Base-by-base conservation (phyloP, 1,140 invertebrate genomes). In the Sesamia nonagrioides region DNA sequence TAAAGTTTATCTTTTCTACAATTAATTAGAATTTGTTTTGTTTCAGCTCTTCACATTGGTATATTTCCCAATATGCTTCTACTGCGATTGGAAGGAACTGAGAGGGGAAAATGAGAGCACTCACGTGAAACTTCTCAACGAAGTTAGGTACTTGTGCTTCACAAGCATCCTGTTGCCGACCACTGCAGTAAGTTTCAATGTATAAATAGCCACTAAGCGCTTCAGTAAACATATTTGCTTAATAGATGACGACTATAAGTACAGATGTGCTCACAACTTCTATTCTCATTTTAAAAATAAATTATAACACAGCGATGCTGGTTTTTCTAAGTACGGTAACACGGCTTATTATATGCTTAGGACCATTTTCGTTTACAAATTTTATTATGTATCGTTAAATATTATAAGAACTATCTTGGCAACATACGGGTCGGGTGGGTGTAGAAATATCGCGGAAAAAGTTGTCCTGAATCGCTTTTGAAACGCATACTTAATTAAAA, bases 151-250 rank as follows among this genome's bases (percentile, higher is more conserved):
- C 54, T 82, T 90, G 50, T 69, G 81, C 40, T 92, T 91, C 78
- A 87, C 86, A 33, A 90, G 84, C 60, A 79, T 92, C 27, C 78
- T 92, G 13, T 66, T 89, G 1, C 91, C 91, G 1, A 78, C 83
- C 15, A 91, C 90, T 52, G 71, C 82, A 33, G 91, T 92, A 87
- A 88, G 90, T 88, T 58, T 69, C 17, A 56, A 42, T 18, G 33
- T 50, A 56, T 48, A 37, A 77, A 61, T 75, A 50, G 56, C 56
- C 56, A 75, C 33, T 75, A 73, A 56, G 37, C 71, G 54, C 35
- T 58, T 35, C 60, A 11, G 60, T 63, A 42, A 63, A 63, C 60
- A 58, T 71, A 15, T 71, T 71, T 48, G 33, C 18, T n/a, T 61
- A 61, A 21, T 71, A 48, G 13, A 63, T 68, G 11, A 68, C 40